Evolutionary conservation across 2,888 invertebrate species (phyloP).

Genomic region (Atethmia centrago): DNA sequence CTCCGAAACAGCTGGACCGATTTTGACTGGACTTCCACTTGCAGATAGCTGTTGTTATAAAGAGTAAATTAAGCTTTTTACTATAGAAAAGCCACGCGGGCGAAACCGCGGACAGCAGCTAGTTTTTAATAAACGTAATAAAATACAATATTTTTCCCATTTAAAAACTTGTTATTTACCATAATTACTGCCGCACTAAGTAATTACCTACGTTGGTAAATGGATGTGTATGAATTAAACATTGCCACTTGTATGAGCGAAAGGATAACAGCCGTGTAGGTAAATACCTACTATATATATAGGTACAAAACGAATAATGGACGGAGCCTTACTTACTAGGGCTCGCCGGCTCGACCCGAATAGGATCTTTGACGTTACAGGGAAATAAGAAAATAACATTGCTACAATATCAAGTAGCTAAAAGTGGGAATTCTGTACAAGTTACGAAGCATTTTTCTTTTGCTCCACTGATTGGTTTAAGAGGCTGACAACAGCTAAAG

Average conservation of each 20-base stretch:
- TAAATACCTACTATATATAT: not conserved
- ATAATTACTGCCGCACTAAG: constrained; percentile 8
- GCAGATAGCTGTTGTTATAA: no score
- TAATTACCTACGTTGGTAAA: constrained; percentile 12
- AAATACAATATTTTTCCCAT: constrained; percentile 14
- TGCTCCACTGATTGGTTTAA: constrained; percentile 32
- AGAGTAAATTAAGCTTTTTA: no score
- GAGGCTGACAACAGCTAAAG: no score
- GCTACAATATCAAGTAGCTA: not conserved
- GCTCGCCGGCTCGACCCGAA: no score
- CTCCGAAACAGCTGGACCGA: no score
- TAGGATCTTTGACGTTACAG: not conserved
- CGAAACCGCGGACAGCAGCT: not conserved
- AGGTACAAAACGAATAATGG: not conserved
- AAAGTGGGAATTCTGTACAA: not conserved
- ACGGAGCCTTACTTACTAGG: no score
- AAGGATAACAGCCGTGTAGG: not conserved
- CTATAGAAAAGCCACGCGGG: no score
- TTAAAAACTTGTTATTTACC: constrained; percentile 35
- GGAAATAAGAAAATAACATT: constrained; percentile 2
- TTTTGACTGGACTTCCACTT: no score
- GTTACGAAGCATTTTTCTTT: constrained; percentile 26
- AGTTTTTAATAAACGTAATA: constrained; percentile 29
- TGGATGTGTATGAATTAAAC: constrained; percentile 34
- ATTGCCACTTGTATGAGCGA: not conserved